Evolutionary conservation across 2,888 invertebrate species (phyloP), one percentile per base, ranked within the genome.

Genomic region (Cantharis lateralis): DNA sequence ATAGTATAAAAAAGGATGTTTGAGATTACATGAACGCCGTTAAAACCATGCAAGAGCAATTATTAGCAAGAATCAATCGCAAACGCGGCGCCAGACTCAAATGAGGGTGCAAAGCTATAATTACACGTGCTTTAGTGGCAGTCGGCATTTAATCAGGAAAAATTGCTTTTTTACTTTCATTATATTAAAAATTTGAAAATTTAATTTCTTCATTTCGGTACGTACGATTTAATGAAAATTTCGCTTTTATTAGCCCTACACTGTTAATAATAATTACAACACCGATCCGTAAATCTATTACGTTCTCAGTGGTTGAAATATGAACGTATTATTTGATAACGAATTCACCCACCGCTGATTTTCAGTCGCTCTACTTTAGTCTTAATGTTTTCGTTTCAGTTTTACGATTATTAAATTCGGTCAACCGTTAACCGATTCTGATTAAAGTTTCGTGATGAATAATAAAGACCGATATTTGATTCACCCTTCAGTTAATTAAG

Each of bases 391-490:
- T 81, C 81, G 77, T 80, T 80, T 78, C 81, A 79, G 76, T 77
- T 81, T 81, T 81, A 81, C 78, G 81, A 81, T 81, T 81, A 81
- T 81, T 81, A 81, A 80, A 79, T 80, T 80, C 81, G 81, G 78
- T 75, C 81, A 78, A 80, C 81, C 77, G 80, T 81, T 77, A 81
- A 76, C 74, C 77, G 72, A 76, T 78, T 72, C 79, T 81, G 81
- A 80, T 80, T 81, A 81, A 81, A 80, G 78, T 80, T 79, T 74
- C 72, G 72, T 70, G 76, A 75, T 75, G 77, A 78, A 79, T 75
- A 75, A 76, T 75, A 76, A 75, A 73, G 73, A 77, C 74, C 72
- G 80, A 79, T 80, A 78, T 80, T 79, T 76, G 79, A 78, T 75
- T 79, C 75, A 61, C 72, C 72, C 64, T 62, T 20, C 71, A 72